Evolutionary conservation across 2,113 vertebrate genomes (phyloP), one percentile per base, ranked within the genome.

Genomic region (Pontoporia blainvillei): DNA sequence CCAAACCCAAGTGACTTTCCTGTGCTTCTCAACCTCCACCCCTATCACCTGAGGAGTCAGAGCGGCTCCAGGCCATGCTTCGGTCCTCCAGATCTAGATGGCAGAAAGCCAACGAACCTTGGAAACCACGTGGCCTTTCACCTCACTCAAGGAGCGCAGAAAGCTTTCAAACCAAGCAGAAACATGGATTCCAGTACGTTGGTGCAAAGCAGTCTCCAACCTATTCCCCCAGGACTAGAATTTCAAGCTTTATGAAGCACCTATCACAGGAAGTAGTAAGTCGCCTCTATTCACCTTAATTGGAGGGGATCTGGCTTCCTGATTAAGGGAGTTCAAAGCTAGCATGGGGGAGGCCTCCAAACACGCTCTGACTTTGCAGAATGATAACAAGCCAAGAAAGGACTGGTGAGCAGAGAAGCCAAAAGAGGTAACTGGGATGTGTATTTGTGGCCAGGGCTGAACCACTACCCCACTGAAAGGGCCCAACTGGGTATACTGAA

Each of bases 21-120:
- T 27, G 72, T 7, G 66, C 86, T 85, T 98, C 36, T 93, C 96
- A 97, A 94, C 76, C 90, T 95, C 92, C 34, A 17, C 90, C 79
- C 76, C 66, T 25, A 23, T 85, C 79, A 94, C 92, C 83, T 8
- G 31, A 39, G 73, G 73, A 93, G 96, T 64, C 88, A 57, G 81
- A 29, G 86, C 66, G 39, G 89, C 52, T 95, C 94, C 89, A 57
- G 97, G 92, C 88, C 5, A 14, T 3, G 49, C 57, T 85, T 96
- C 61, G 83, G 86, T 91, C 91, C 85, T 81, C 81, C 92, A 78
- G 91, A 82, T 67, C 2, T 59, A 59, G 67, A 92, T 41, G 85
- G 93, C 76, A 95, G 73, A 91, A 94, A 97, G 72, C 90, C 97
- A 97, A 97, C 97, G 96, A 98, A 95, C 94, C 97, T 98, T 96